Conservation (phyloP, 2,797 vertebrate genomes). For the Capromys pilorides region DNA sequence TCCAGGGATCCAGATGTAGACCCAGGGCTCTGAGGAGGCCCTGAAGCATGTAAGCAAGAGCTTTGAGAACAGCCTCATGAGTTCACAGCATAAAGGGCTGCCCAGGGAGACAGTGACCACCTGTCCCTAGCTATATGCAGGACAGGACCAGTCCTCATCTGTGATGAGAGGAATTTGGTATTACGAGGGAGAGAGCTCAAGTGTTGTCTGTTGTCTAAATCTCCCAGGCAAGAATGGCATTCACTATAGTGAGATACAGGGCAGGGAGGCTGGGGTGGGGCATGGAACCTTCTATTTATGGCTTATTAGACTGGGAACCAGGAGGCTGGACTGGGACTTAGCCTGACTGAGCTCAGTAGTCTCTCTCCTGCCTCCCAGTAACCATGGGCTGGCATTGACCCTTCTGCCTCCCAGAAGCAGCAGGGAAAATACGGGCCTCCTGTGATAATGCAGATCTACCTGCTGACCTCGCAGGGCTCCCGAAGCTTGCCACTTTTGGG, state of each 20-base stretch:
- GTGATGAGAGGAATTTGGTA: background rate
- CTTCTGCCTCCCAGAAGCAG: background rate
- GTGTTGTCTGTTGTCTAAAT: background rate
- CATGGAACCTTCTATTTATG: background rate
- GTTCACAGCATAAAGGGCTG: background rate
- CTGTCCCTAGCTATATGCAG: background rate
- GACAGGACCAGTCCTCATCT: background rate
- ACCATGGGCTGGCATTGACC: background rate
- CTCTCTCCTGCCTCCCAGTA: background rate
- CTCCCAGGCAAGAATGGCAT: background rate
- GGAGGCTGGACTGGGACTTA: background rate
- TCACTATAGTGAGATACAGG: background rate
- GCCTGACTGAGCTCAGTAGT: background rate
- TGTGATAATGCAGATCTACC: background rate
- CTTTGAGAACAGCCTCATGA: background rate
- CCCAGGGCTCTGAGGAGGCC: background rate
- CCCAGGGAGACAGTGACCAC: background rate
- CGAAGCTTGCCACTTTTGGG: background rate
- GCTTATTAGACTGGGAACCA: background rate
- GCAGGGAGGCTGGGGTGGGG: background rate
- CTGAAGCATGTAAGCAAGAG: background rate
- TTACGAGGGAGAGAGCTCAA: background rate
- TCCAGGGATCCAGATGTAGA: background rate
- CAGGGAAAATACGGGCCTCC: background rate
- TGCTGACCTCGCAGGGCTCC: fast-evolving